Evolutionary conservation across 2,113 vertebrate species (phyloP).

Genomic region (Scolopax mira): DNA sequence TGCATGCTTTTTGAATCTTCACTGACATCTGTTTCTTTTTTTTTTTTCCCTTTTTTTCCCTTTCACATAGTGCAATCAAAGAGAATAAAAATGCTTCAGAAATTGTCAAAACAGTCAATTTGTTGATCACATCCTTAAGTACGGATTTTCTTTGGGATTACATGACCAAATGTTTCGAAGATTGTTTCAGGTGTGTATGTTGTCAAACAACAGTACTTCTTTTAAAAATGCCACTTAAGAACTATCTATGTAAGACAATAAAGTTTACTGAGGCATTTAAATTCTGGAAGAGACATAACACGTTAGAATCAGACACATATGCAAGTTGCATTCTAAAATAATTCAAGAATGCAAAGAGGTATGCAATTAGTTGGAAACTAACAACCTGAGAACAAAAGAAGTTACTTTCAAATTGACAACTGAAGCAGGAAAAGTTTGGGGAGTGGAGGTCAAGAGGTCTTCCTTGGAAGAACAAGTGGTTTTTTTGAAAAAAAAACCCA

Average conservation of each 20-base stretch:
- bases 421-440: background rate
- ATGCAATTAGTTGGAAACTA: background rate
- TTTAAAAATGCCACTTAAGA: background rate
- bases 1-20: background rate
- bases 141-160: slow-evolving; percentile 97
- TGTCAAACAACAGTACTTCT: background rate
- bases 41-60: background rate
- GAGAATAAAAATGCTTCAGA: slow-evolving; percentile 92
- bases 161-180: slow-evolving; percentile 86
- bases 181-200: slow-evolving; percentile 83
- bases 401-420: background rate
- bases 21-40: background rate
- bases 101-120: slow-evolving; percentile 92
- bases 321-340: background rate
- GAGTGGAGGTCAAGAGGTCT: background rate
- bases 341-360: background rate
- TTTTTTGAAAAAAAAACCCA: background rate
- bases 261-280: background rate
- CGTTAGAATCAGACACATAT: background rate
- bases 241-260: background rate
- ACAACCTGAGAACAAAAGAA: background rate
- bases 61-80: slow-evolving; percentile 83
- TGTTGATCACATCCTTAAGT: slow-evolving; percentile 90
- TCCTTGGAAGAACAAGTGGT: background rate
- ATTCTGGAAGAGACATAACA: background rate